Base-by-base conservation (phyloP, 2,113 vertebrate genomes). In the Sula dactylatra region DNA sequence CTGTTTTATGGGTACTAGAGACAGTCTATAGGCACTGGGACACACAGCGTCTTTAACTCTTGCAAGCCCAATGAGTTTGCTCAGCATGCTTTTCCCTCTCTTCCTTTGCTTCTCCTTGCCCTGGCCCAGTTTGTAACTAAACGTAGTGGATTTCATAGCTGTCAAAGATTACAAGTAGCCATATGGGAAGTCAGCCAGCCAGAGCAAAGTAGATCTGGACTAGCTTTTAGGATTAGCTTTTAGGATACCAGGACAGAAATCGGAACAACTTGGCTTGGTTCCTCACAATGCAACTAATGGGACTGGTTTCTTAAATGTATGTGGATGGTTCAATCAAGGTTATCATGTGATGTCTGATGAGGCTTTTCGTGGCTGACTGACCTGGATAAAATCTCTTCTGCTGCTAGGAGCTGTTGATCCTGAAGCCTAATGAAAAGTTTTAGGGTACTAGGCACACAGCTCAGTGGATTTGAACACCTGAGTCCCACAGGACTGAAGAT, bases 31-130 rank as follows among this genome's bases (percentile, higher is more conserved):
- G 93, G 86, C 94, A 88, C 54, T 25, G 78, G 82, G 58, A 49
- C 66, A 55, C 42, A 11, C 45, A 90, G 71, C 89, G 71, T 49
- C 82, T 91, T 97, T 97, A 97, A 96, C 97, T 47, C 95, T 90
- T 92, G 71, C 66, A 50, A 64, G 82, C 58, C 82, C 82, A 73
- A 31, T 21, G 36, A n/a, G 9, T 50, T 82, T 2, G 0, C 58
- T 92, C 32, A 31, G 42, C 4, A 1, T 3, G 42, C 50, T 88
- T 74, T 83, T 73, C 55, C 42, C 16, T 67, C 52, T 64, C 26
- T 34, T 78, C 45, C 52, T 86, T 42, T 10, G 14, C 69, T 87
- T 29, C 59, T 88, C 54, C 84, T 59, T 38, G 32, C 44, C 36
- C 62, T 9, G 14, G 66, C 49, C 52, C 65, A 10, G 56, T 52